Evolutionary conservation across 2,888 invertebrate genomes (phyloP), one percentile per base, ranked within the genome.

Genomic region (Lasioglossum vierecki): DNA sequence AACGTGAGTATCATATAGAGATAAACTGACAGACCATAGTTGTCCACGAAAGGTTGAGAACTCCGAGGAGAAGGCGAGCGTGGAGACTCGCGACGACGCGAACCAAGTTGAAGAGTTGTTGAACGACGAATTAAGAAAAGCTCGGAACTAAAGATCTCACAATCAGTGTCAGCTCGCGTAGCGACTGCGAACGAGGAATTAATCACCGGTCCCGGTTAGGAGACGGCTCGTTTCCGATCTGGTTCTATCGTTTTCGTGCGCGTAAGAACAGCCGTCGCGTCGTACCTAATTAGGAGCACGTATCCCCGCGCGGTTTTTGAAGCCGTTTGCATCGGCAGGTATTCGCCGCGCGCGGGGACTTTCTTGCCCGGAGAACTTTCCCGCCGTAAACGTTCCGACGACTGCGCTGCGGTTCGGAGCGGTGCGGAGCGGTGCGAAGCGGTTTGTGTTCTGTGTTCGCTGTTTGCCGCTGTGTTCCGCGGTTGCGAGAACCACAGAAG

Each of bases 361-460:
- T 90, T 89, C 91, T 90, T 88, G 88, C 88, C 22, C 71, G 85
- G 80, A 85, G 83, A 91, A 92, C 91, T 91, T 92, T 91, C 92
- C 91, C 92, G 91, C 91, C 91, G 92, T 92, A 92, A 92, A 92
- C 79, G 91, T 41, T 84, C 68, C 60, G 57, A 57, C 57, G 57
- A 57, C 57, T 57, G 57, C n/a, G n/a, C n/a, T n/a, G 57, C 57
- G 9, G 57, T n/a, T 11, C n/a, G 4, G 11, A 57, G 57, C n/a
- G n/a, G 53, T 53, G 49, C 18, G 49, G 39, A 39, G 39, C 39
- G 39, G 46, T 5, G 49, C 22, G 22, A n/a, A 57, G 9, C n/a
- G 57, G 57, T 57, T 57, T 57, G 57, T 57, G 57, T 57, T 53
- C 53, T 53, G 22, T 53, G 53, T 53, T 53, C 53, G 22, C 74